Base-by-base conservation (phyloP, 2,888 invertebrate species). In the Drosophila anomalata region DNA sequence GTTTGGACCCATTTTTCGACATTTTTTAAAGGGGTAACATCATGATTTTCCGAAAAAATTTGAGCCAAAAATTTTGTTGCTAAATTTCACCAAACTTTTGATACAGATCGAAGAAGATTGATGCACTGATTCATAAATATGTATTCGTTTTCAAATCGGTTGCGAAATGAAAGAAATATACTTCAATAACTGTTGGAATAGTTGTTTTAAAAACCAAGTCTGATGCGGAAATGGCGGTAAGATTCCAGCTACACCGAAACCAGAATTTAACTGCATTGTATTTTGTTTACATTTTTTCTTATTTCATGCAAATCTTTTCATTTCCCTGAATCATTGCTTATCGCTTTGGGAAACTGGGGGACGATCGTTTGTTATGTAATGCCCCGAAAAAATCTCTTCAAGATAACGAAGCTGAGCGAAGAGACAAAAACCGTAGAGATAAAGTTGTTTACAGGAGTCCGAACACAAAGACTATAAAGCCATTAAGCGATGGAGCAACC, bases 391-490 rank as follows among this genome's bases (percentile, higher is more conserved):
- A 62, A 46, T 20, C 20, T 31, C 11, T 31, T 20, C 41, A 50
- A 63, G 88, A 82, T 88, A 88, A 78, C 84, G 87, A 78, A 88
- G 88, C 80, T 75, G 87, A 73, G 79, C 63, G 39, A 58, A 60
- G 58, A 48, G 62, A 65, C n/a, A 39, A 58, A 62, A 57, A 46
- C 42, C 47, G 36, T 41, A 55, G 76, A 79, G 89, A 89, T 89
- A 89, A 89, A 78, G 86, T 85, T 89, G 90, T 90, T 90, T 89
- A 90, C 90, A 78, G 79, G 76, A 77, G 88, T 77, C 73, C 75
- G 52, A 59, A 54, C 57, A 63, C 51, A 73, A 77, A 79, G 66
- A 52, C 83, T 36, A 82, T 82, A 85, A 55, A 82, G 73, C 60
- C 75, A 88, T 77, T 69, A 75, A 69, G 72, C 81, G 65, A 66